Percentiles rank a stretch among this genome's conserved stretches.
Evolutionary conservation across 2,113 vertebrate genomes (phyloP).

Genomic region (Callionymus lyra): DNA sequence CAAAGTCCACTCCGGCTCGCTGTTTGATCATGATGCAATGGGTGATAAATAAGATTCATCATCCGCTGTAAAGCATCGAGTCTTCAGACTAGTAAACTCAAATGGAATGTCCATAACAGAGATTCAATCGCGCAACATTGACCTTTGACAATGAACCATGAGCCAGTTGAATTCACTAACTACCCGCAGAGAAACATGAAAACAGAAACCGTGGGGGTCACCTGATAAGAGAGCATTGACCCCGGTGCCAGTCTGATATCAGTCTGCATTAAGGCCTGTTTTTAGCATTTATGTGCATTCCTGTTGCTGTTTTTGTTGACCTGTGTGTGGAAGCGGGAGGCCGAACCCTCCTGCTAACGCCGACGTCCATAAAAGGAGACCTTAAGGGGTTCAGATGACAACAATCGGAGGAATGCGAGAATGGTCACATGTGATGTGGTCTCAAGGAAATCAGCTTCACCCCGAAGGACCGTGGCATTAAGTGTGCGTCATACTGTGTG

Average conservation of each 20-base stretch:
- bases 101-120: too few relatives aligned
- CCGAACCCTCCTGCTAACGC: slow-evolving; percentile 58
- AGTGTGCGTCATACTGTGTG: slow-evolving; percentile 2
- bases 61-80: too few relatives aligned
- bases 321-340: slow-evolving; percentile 38
- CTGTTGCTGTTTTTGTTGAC: slow-evolving; percentile 29
- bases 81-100: too few relatives aligned
- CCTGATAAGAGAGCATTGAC: neutral
- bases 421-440: slow-evolving; percentile 65
- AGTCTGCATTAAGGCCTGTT: neutral
- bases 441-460: slow-evolving; percentile 67
- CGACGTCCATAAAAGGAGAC: slow-evolving; percentile 74
- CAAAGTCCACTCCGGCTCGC: slow-evolving; percentile 35
- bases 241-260: slow-evolving; percentile 10
- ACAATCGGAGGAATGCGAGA: slow-evolving; percentile 69
- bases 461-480: slow-evolving; percentile 21
- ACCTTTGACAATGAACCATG: too few relatives aligned
- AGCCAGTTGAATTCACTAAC: too few relatives aligned
- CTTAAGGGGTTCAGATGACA: slow-evolving; percentile 76
- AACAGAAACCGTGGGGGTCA: too few relatives aligned
- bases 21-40: slow-evolving; percentile 26
- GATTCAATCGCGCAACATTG: too few relatives aligned
- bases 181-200: too few relatives aligned
- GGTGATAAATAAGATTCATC: neutral
- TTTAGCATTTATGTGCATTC: slow-evolving; percentile 7